Base-by-base conservation (phyloP, 30 jellyfish, hydroid and myxozoan species). In the Mastigias papua region DNA sequence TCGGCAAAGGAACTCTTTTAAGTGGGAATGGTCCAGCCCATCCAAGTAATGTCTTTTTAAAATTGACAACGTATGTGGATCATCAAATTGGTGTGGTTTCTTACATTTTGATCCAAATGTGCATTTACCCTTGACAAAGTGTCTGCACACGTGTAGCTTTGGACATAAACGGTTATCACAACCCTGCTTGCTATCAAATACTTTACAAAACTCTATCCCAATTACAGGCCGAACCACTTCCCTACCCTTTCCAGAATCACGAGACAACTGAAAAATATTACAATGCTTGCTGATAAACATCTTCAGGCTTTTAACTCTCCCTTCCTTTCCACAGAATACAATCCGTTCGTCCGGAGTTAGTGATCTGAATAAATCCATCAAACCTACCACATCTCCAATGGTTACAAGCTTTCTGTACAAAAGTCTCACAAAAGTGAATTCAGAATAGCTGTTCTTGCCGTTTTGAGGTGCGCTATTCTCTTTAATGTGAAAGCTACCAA, bases 31-130 rank as follows among this genome's bases (percentile, higher is more conserved):
- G 8, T 77, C 54, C 0, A 94, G 89, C 8, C 81, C 87, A 30
- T 85, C 97, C 23, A 94, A 76, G 17, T 35, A 89, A 76, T 89
- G 97, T 28, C 81, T 83, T 42, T 68, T 25, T 31, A 94, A 54
- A 15, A 94, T 73, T 46, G 76, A 80, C 48, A 64, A 68, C 22
- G 99, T 94, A 31, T 89, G 90, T 22, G 71, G 64, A 25, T 60
- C 87, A 27, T 94, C 86, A 69, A 94, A 94, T n/a, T 89, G 97
- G 57, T 94, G 99, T n/a, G 99, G 99, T 63, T 94, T 94, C 67
- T 94, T 94, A 68, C 99, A 94, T 42, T 95, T 89, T 15, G 90
- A 48, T 16, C 99, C 99, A 84, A 94, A 94, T 29, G 97, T 94
- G 85, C 99, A 94, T 69, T 94, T 94, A 4, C 97, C 99, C 64